Evolutionary conservation across 2,797 vertebrate species (phyloP).

Genomic region (Lepilemur ruficaudatus): DNA sequence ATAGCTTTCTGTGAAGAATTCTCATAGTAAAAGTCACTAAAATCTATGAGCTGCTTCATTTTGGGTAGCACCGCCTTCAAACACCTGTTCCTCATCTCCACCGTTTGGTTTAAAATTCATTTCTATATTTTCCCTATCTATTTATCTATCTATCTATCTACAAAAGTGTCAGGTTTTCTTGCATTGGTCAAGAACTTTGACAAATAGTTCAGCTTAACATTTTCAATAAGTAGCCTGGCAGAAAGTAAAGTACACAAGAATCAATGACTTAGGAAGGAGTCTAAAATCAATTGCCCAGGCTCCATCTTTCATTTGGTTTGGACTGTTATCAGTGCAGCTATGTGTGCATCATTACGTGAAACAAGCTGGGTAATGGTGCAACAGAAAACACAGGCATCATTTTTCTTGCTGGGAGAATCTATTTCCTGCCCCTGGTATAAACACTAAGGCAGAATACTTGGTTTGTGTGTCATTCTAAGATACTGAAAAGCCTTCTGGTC

Average conservation of each 20-base stretch:
- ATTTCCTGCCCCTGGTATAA: background rate
- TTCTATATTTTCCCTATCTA: background rate
- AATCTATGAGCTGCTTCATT: background rate
- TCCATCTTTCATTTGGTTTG: background rate
- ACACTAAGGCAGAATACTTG: background rate
- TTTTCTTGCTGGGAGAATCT: background rate
- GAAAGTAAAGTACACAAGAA: background rate
- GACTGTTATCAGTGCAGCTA: background rate
- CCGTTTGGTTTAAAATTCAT: background rate
- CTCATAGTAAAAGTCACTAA: background rate
- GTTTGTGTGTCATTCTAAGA: background rate
- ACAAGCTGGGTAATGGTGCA: background rate
- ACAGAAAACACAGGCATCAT: background rate
- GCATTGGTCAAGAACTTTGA: background rate
- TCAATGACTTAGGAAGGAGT: slow-evolving; percentile 7
- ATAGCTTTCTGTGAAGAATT: background rate
- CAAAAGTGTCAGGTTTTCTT: background rate
- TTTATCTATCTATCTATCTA: too few species aligned
- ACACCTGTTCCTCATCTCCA: background rate
- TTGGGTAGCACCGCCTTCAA: background rate
- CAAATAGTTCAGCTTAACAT: background rate
- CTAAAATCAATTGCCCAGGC: background rate
- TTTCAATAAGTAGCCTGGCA: background rate
- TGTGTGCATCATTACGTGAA: background rate
- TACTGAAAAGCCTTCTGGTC: background rate